phyloP scores from a whole-genome alignment of 2,888 invertebrate genomes.

The Perithous albicinctus region DNA sequence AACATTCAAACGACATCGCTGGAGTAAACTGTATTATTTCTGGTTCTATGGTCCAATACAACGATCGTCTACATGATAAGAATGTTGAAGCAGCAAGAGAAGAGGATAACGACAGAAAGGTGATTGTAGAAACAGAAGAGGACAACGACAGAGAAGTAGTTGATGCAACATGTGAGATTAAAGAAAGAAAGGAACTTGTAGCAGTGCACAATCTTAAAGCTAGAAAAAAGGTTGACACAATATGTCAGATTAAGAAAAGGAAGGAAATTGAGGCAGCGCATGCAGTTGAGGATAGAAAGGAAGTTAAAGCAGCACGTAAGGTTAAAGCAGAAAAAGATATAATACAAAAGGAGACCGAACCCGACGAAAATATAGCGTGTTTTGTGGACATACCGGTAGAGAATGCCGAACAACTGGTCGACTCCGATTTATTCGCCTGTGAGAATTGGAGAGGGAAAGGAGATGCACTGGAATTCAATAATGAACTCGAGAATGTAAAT shows the following conservation, averaged over 20 bases:
- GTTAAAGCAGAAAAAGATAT: not conserved
- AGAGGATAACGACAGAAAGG: not conserved
- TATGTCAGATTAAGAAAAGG: not conserved
- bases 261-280: conserved; percentile 1
- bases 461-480: not conserved
- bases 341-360: not conserved
- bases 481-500: not conserved
- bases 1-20: conserved; percentile 13
- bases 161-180: not conserved
- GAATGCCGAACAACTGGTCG: not conserved
- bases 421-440: not conserved
- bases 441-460: not conserved
- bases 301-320: not conserved
- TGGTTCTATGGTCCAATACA: conserved; percentile 5
- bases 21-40: conserved; percentile 4
- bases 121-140: too few species aligned
- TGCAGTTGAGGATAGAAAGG: not conserved
- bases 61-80: conserved; percentile 9
- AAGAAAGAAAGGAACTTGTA: not conserved
- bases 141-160: not conserved
- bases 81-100: not conserved
- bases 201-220: not conserved
- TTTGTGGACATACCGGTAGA: not conserved
- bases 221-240: not conserved
- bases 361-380: not conserved